Evolutionary conservation across 2,888 invertebrate species (phyloP).

Genomic region (Hymenopus coronatus): DNA sequence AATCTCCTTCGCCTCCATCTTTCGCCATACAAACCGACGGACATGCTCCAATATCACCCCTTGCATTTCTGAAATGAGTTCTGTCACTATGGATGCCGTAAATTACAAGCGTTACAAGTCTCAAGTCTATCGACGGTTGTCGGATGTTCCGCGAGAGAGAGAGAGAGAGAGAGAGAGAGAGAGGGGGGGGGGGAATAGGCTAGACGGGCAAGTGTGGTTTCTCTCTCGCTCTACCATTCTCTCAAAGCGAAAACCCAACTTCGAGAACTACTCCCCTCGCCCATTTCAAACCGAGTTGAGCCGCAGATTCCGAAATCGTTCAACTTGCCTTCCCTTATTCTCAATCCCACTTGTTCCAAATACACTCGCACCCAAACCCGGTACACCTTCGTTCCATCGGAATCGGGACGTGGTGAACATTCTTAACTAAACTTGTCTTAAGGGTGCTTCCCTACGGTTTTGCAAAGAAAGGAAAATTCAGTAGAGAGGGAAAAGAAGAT

Average conservation of each 20-base stretch:
- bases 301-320: not conserved
- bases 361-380: not conserved
- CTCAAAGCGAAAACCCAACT: not conserved
- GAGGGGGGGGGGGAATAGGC: not conserved
- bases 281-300: not conserved
- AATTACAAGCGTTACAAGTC: constrained; percentile 27
- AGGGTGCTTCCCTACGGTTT: not conserved
- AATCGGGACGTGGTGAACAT: not conserved
- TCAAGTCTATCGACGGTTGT: not conserved
- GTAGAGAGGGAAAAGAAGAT: not conserved
- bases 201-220: not conserved
- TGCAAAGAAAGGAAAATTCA: not conserved
- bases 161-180: not conserved
- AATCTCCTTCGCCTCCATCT: not conserved
- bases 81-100: constrained; percentile 32
- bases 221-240: not conserved
- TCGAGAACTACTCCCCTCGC: not conserved
- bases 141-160: not conserved
- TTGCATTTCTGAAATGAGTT: constrained; percentile 33
- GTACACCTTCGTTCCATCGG: not conserved
- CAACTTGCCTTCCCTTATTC: not conserved
- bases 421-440: not conserved
- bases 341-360: not conserved
- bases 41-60: constrained; percentile 20
- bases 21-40: constrained; percentile 17